Evolutionary conservation across 2,113 vertebrate genomes (phyloP), one percentile per base, ranked within the genome.

Genomic region (Tapirus terrestris): DNA sequence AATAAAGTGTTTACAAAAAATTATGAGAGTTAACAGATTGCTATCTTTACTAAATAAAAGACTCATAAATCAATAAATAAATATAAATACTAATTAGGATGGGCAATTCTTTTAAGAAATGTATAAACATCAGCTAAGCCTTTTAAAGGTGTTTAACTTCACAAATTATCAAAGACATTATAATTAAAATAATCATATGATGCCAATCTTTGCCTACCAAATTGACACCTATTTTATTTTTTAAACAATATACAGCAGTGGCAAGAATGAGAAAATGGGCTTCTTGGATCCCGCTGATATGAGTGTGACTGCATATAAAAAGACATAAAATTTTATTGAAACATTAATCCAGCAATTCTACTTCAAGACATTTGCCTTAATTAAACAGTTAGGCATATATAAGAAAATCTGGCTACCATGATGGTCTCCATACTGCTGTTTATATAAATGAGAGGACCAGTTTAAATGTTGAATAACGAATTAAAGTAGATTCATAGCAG

Each of bases 271-370:
- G 31, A 56, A 89, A 92, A 79, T 3, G 2, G 8, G 36, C 51
- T 72, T 68, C 79, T 80, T 75, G 12, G 60, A 73, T 82, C 5
- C 65, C 89, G 51, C 33, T 92, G 25, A 13, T 36, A 8, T 48
- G 17, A 84, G 12, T 61, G 17, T 77, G 7, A 89, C 56, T 77
- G 4, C 4, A 43, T 72, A 96, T 23, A 20, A 25, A 75, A 83
- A 90, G 45, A 79, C n/a, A 70, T 45, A 65, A 80, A 93, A 85
- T 81, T 80, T 61, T 84, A 96, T 45, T 77, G 65, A 97, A 33
- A 77, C 29, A 85, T 51, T 45, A 95, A n/a, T 45, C 56, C 25
- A 93, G 76, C 18, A 93, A 63, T 89, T 89, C 48, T 23, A 77
- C 43, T n/a, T 82, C 12, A 85, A 85, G 77, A 65, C 29, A 79